A percentile compares a stretch with the other conserved stretches of the same genome.
These are phyloP conservation scores for Colletes collaris DNA, from an alignment of 2,888 invertebrate genomes.

Conservation along the genomic window DNA sequence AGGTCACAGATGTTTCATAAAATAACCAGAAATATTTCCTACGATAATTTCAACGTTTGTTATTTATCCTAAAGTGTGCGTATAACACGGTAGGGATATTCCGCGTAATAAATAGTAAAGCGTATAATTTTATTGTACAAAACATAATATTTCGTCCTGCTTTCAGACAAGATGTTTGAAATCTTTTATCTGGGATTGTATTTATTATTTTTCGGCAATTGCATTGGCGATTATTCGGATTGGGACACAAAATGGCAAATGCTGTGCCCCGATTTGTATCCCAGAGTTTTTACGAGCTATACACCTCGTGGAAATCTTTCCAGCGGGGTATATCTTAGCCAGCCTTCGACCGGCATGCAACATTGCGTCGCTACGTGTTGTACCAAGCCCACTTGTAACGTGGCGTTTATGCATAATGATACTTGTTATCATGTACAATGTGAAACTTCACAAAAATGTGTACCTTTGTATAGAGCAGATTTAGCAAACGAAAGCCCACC, in stretches of 20 bases:
- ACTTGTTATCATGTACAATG: conserved; percentile 92
- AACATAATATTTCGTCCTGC: background rate
- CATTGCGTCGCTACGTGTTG: conserved; percentile 89
- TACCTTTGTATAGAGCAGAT: conserved; percentile 87
- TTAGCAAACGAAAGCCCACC: conserved; percentile 86
- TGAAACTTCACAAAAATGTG: conserved; percentile 88
- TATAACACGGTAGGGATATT: conserved; percentile 42
- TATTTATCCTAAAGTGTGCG: conserved; percentile 2
- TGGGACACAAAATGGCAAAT: conserved; percentile 79
- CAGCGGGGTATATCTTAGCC: conserved; percentile 86
- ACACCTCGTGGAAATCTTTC: conserved; percentile 84
- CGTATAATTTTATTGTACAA: no score
- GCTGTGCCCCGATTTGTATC: conserved; percentile 85
- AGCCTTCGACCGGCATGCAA: conserved; percentile 85
- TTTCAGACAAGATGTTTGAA: conserved; percentile 68
- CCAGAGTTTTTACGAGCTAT: conserved; percentile 85
- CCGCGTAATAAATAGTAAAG: background rate
- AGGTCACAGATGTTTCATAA: conserved; percentile 54
- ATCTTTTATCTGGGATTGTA: conserved; percentile 68
- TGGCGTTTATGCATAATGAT: conserved; percentile 90
- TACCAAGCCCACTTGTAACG: conserved; percentile 88
- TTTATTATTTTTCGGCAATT: conserved; percentile 70
- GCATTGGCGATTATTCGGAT: conserved; percentile 70
- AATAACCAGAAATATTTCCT: conserved; percentile 43
- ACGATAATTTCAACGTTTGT: conserved; percentile 4